Conservation (phyloP, 2,888 invertebrate species). For the Mayetiola destructor region DNA sequence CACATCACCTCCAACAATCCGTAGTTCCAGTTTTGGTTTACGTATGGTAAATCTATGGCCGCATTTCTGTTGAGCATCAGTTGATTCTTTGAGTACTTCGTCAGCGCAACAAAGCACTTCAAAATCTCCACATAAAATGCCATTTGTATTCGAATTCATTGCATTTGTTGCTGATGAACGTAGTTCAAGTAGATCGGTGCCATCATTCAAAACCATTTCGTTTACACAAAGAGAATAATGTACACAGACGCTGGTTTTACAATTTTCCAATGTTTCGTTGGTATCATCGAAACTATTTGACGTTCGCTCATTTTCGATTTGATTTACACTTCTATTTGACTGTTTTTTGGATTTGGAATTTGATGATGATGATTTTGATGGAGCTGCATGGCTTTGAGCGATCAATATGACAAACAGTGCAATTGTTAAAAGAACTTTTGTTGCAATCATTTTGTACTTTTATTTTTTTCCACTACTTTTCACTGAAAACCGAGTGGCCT, state of each 20-base stretch:
- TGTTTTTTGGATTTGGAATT: neutral
- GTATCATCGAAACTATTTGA: neutral
- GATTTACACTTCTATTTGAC: neutral
- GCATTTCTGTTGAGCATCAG: neutral
- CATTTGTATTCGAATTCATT: neutral
- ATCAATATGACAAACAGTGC: too few species aligned
- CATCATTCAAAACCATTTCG: neutral
- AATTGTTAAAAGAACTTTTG: too few species aligned
- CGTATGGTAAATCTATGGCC: neutral
- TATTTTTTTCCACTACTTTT: too few species aligned
- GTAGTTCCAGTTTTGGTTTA: neutral
- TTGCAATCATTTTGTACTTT: too few species aligned
- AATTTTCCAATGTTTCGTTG: neutral
- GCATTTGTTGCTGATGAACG: neutral
- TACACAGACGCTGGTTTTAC: neutral
- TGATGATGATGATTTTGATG: neutral
- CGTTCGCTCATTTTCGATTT: neutral
- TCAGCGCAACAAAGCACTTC: neutral
- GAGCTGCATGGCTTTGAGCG: too few species aligned
- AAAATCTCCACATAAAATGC: neutral
- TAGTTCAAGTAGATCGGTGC: neutral
- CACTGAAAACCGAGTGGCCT: too few species aligned
- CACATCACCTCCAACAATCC: slow-evolving; percentile 39
- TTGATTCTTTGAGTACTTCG: neutral
- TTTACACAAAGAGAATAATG: neutral